A percentile compares a stretch with the other conserved stretches of the same genome.
Evolutionary conservation across 2,888 invertebrate species (phyloP).

Genomic region (Apotomis turbidana): DNA sequence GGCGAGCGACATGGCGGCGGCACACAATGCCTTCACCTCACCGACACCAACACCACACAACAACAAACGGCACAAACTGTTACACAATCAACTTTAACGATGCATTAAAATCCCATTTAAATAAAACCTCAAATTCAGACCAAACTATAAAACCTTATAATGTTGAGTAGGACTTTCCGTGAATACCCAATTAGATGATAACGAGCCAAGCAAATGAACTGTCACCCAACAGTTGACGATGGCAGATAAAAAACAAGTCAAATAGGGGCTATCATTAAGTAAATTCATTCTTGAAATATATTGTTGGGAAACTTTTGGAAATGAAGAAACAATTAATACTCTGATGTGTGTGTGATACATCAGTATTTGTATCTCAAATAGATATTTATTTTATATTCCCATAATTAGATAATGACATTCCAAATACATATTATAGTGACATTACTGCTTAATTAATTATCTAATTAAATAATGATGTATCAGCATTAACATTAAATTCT

Average conservation of each 20-base stretch:
- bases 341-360: too few relatives aligned
- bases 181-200: conserved; percentile 10
- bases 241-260: conserved; percentile 13
- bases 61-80: too few relatives aligned
- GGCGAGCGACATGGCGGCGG: too few relatives aligned
- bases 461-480: too few relatives aligned
- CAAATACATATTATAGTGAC: neutral
- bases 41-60: neutral
- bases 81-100: neutral
- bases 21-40: neutral
- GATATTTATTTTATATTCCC: too few relatives aligned
- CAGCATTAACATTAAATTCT: too few relatives aligned
- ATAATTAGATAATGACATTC: too few relatives aligned
- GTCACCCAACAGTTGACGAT: neutral
- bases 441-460: neutral
- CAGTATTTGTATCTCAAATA: too few relatives aligned
- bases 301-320: neutral
- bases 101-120: conserved; percentile 10
- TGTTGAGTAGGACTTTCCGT: neutral
- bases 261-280: conserved; percentile 16
- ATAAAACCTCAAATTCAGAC: neutral
- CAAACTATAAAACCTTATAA: neutral
- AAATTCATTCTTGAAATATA: neutral
- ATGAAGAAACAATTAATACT: too few relatives aligned
- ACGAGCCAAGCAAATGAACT: conserved; percentile 9